Base-by-base conservation (phyloP, 2,113 vertebrate species). In the Gasterosteus nipponicus region DNA sequence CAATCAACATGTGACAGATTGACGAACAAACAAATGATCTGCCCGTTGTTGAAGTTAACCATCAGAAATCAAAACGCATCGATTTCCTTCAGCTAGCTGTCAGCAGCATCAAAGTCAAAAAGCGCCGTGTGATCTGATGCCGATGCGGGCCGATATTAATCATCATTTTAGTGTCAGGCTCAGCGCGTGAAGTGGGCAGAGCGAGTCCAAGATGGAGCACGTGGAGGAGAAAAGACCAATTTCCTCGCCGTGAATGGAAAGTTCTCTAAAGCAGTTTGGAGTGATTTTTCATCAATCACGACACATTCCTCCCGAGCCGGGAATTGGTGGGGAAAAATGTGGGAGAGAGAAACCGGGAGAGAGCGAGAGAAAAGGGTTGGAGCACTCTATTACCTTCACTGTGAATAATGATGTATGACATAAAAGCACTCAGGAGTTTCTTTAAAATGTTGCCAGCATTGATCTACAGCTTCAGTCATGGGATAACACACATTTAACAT, bases 251-350 rank as follows among this genome's bases (percentile, higher is more conserved):
- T 93, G 96, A 98, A 98, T 95, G 95, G 95, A 96, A 97, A 96
- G 94, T 94, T 94, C 95, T 97, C 94, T 95, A 95, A 95, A 96
- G 94, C 94, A 95, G 91, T 95, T 96, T 86, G 82, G 94, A 96
- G 95, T 95, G 94, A 96, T 96, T 95, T 94, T 92, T 94, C 95
- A 97, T 97, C 95, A 96, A 96, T 98, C 96, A 96, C 89, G 74
- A 92, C 93, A 93, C 95, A 93, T 95, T 90, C 96, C 94, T 96
- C 95, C 94, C 93, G 94, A 96, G 95, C 91, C 80, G 68, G 90
- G 94, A 88, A 73, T 86, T 63, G 74, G 63, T 22, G 1, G 44
- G 59, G 9, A 2, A 2, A 12, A 31, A 19, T 54, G 38, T 66
- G 82, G 22, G 42, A 47, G n/a, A 11, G 41, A 26, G 73, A 77